Base-by-base conservation (phyloP, 2,797 vertebrate genomes). In the Catamblyrhynchus diadema region DNA sequence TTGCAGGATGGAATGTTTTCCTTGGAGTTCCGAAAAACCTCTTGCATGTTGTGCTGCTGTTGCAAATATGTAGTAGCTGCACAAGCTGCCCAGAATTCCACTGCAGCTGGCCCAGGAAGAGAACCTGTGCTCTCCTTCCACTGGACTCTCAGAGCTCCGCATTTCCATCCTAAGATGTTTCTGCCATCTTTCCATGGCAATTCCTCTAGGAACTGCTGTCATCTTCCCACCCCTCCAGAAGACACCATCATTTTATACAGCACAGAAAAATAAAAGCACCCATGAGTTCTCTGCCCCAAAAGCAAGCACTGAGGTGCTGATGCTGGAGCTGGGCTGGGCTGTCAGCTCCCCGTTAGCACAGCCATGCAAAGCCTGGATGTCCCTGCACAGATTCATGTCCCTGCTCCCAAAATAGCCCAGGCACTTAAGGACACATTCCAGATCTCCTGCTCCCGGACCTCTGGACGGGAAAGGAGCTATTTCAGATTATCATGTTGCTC, bases 391-490 rank as follows among this genome's bases (percentile, higher is more conserved):
- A 65, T 37, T 51, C 41, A 2, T 22, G 51, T 50, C 61, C 44
- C 79, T 72, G 44, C 73, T 93, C 94, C 74, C 81, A 95, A 92
- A 96, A 96, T 90, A 95, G 87, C 69, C 82, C 96, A 85, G 90
- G 54, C 88, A 82, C 86, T 91, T 92, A 64, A 96, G 86, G 78
- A 94, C 85, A 84, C 91, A 53, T 90, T 92, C 78, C 42, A 0
- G 11, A 64, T 66, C 88, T 88, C 80, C 82, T 81, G 67, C 75
- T 90, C 59, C 78, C 16, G 24, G 80, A 81, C 54, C 84, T 92
- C 86, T 19, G 42, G 75, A 81, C 0, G 3, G 83, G 87, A 82
- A 20, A 85, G 71, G 18, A 85, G 75, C 27, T 82, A 88, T 86
- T 91, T 81, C 64, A 90, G 80, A 59, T 91, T 60, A 88, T 56